Evolutionary conservation across 2,888 invertebrate genomes (phyloP), one percentile per base, ranked within the genome.

Genomic region (Tetragnatha montana): DNA sequence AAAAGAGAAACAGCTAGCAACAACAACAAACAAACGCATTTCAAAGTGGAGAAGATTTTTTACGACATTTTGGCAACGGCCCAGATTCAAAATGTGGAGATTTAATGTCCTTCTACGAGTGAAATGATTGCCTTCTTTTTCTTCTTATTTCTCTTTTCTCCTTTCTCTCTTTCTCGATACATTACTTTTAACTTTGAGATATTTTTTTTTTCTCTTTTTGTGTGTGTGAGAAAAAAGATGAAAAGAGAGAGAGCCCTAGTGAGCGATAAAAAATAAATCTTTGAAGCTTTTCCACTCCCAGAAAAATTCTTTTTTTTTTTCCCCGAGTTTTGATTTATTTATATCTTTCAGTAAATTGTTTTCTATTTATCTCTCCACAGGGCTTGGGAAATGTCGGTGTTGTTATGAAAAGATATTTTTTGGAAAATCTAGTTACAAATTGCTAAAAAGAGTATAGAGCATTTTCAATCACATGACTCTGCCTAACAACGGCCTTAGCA

Each of bases 51-150:
- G 74, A 85, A 76, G 74, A 85, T 81, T 82, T 78, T 76, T 85
- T 85, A 89, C 85, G 75, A 85, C 81, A 85, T 81, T 70, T 81
- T 89, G 89, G 89, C 69, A 3, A 6, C 17, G 75, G 8, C 71
- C 89, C 89, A 89, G 85, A 49, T 89, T 89, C 84, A 89, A 89
- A 89, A 84, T 60, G 80, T 84, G 84, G 70, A 89, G 85, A 86
- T 89, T 89, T 89, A 89, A 89, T 89, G 70, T 68, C 89, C 21
- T 21, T 68, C 35, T 35, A 75, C 81, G 78, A 85, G 68, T 81
- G 35, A 84, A 68, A 85, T 83, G 51, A 71, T 86, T 80, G 49
- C 47, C 51, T 68, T 69, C 8, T 17, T n/a, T n/a, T n/a, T 35
- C 35, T 35, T 35, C 4, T 35, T 69, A 60, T 76, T 76, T 10